These are phyloP conservation scores for Oreochromis tanganicae DNA, from an alignment of 2,113 vertebrate species.

Conservation along the genomic window DNA sequence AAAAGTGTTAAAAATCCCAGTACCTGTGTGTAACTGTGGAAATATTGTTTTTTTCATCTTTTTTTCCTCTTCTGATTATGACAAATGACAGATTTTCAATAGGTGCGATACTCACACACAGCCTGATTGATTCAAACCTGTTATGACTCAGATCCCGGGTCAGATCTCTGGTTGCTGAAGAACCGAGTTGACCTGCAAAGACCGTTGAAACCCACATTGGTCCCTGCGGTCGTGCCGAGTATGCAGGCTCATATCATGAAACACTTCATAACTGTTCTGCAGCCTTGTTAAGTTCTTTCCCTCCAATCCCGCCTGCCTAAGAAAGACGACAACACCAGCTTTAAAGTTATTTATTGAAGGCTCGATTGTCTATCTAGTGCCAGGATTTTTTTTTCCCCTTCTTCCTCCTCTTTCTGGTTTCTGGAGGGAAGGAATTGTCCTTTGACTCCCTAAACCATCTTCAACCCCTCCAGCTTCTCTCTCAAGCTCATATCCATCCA, in stretches of 20 bases:
- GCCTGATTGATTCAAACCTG: background rate
- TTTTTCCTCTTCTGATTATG: background rate
- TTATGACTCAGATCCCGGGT: background rate
- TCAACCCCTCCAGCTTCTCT: constrained; percentile 1
- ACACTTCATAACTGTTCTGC: background rate
- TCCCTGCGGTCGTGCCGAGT: background rate
- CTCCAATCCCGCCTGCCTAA: background rate
- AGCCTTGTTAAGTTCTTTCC: background rate
- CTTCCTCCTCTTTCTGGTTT: constrained; percentile 55
- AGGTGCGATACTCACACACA: background rate
- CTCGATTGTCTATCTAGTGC: background rate
- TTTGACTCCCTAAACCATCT: constrained; percentile 58
- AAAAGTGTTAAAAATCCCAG: background rate
- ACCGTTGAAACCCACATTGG: background rate
- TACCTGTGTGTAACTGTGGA: background rate
- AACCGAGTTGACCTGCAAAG: background rate
- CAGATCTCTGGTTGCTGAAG: background rate
- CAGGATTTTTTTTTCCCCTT: background rate
- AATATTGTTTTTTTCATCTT: background rate
- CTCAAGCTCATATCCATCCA: constrained; percentile 6
- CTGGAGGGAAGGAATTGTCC: constrained; percentile 76
- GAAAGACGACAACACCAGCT: background rate
- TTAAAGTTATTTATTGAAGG: background rate
- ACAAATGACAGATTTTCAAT: background rate
- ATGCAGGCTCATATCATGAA: background rate